Evolutionary conservation across 1,140 invertebrate species (phyloP), one percentile per base, ranked within the genome.

Genomic region (Apis laboriosa): DNA sequence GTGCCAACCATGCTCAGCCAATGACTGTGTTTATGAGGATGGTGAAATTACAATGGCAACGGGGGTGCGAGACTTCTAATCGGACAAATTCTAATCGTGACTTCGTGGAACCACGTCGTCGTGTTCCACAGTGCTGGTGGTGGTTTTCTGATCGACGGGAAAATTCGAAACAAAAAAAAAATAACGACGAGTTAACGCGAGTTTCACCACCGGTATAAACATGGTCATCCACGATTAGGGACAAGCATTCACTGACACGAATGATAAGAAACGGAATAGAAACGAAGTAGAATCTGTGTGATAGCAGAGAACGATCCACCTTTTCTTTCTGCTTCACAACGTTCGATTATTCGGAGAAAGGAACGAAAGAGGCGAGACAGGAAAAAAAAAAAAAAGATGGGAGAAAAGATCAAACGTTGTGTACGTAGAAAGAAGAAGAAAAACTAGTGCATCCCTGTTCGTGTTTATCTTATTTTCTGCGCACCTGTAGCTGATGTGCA

Each of bases 161-260:
- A 2, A 34, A 34, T 9, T n/a, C 21, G 12, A 49, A 43, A 66
- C 3, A 5, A 28, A 11, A 67, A 43, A 24, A 53, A 2, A 4
- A 17, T 15, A 51, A 3, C 67, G 28, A 28, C 28, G 28, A 28
- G n/a, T 72, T 63, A 0, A n/a, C 28, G 24, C 43, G 58, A 64
- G 86, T 87, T 87, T 87, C 85, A 87, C 82, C 85, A 80, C 86
- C 81, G 82, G 68, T 77, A 87, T 87, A 87, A 87, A 86, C 86
- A 87, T 84, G 68, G 77, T 87, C 85, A 87, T 87, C 74, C 55
- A 67, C n/a, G 34, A 81, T 58, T 74, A 61, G 51, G 49, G 60
- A 24, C 43, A 53, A 71, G 34, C 24, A 55, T n/a, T 55, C 61
- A 49, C n/a, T 21, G 34, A 53, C 58, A 76, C 58, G 43, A 58